Evolutionary conservation across 2,113 vertebrate species (phyloP).

Genomic region (Paramormyrops kingsleyae): DNA sequence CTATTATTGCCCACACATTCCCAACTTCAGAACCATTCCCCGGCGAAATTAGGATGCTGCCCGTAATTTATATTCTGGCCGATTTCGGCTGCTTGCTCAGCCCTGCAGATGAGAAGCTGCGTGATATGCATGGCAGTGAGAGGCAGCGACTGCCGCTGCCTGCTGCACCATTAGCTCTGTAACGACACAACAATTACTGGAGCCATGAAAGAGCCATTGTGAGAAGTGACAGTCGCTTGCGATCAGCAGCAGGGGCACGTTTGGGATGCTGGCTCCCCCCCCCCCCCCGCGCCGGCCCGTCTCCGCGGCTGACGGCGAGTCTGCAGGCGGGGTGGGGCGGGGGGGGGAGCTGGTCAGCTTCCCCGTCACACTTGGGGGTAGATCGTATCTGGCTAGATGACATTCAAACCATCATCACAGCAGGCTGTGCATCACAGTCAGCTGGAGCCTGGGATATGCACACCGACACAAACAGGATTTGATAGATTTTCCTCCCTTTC

Average conservation of each 20-base stretch:
- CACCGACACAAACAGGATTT: conserved; percentile 36
- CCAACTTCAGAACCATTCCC: conserved; percentile 22
- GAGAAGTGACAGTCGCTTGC: not conserved
- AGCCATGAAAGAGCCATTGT: conserved; percentile 21
- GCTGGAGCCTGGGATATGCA: conserved; percentile 15
- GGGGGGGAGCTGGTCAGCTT: not conserved
- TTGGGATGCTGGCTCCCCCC: conserved; percentile 15
- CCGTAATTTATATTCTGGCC: conserved; percentile 18
- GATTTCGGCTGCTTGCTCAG: conserved; percentile 22
- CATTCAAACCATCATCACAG: conserved; percentile 16
- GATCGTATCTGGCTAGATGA: conserved; percentile 17
- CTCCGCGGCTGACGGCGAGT: not conserved
- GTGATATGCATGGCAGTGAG: not conserved
- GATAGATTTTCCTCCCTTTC: conserved; percentile 22
- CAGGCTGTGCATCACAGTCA: conserved; percentile 19
- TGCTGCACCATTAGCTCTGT: conserved; percentile 36
- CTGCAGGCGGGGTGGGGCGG: not conserved
- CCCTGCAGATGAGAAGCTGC: not conserved
- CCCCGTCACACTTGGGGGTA: not conserved
- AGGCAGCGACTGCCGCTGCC: conserved; percentile 11
- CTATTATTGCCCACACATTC: conserved; percentile 25
- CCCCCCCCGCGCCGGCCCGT: conserved; percentile 4
- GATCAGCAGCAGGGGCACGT: conserved; percentile 2
- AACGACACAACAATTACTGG: conserved; percentile 39
- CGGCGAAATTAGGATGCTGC: conserved; percentile 26